These are phyloP conservation scores for Eustalomyia histrio DNA, from an alignment of 2,888 invertebrate genomes.

Conservation along the genomic window DNA sequence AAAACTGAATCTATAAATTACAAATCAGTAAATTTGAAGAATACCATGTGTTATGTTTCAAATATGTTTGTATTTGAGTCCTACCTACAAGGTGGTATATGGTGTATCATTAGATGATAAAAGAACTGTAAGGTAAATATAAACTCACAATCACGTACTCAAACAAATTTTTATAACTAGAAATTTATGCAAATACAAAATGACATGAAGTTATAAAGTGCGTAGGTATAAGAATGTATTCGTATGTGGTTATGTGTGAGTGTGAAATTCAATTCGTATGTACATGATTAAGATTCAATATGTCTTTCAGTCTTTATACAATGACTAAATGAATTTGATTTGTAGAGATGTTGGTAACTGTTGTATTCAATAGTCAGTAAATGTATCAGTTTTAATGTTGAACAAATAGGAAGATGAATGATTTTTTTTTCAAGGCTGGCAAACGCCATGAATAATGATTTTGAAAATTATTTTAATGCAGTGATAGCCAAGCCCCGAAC, in stretches of 20 bases:
- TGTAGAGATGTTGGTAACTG: neutral
- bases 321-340: conserved; percentile 35
- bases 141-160: neutral
- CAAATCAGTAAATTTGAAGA: too few relatives aligned
- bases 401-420: conserved; percentile 9
- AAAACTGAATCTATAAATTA: too few relatives aligned
- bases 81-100: too few relatives aligned
- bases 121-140: conserved; percentile 22
- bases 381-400: conserved; percentile 14
- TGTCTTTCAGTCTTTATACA: conserved; percentile 23
- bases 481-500: too few relatives aligned
- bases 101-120: neutral
- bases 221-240: neutral
- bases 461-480: too few relatives aligned
- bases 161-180: neutral
- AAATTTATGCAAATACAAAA: conserved; percentile 14
- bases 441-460: too few relatives aligned
- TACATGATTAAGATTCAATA: conserved; percentile 50
- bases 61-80: too few relatives aligned
- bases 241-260: neutral
- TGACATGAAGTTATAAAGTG: conserved; percentile 20
- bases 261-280: neutral
- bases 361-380: neutral
- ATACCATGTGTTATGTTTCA: too few relatives aligned
- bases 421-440: too few relatives aligned